phyloP scores from a whole-genome alignment of 2,888 invertebrate species.

The Pseudolycoriella hygida region DNA sequence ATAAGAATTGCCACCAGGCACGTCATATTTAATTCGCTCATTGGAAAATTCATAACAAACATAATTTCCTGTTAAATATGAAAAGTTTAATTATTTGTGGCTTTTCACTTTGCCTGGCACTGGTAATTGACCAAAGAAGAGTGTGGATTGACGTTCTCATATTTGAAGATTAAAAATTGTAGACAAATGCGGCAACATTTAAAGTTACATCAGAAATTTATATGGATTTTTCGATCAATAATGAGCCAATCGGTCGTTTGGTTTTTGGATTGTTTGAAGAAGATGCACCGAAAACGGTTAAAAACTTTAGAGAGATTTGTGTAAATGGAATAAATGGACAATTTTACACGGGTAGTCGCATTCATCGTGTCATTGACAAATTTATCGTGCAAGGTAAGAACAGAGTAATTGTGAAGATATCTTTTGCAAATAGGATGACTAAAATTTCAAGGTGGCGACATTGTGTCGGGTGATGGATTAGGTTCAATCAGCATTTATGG shows the following conservation, averaged over 20 bases:
- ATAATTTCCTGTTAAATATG: too few relatives aligned
- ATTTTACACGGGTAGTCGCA: slow-evolving; percentile 59
- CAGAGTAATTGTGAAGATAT: too few relatives aligned
- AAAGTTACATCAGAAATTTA: slow-evolving; percentile 66
- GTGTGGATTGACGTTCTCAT: too few relatives aligned
- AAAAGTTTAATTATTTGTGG: too few relatives aligned
- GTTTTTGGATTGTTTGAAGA: slow-evolving; percentile 82
- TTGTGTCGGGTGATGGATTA: slow-evolving; percentile 60
- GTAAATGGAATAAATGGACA: slow-evolving; percentile 54
- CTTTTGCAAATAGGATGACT: too few relatives aligned
- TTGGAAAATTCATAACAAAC: too few relatives aligned
- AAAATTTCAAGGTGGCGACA: slow-evolving; percentile 53
- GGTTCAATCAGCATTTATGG: slow-evolving; percentile 80
- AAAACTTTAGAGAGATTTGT: slow-evolving; percentile 73
- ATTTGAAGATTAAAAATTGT: too few relatives aligned
- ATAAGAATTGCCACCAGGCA: too few relatives aligned
- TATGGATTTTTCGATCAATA: slow-evolving; percentile 61
- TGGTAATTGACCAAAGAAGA: too few relatives aligned
- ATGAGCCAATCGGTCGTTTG: slow-evolving; percentile 53
- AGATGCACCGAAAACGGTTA: slow-evolving; percentile 64
- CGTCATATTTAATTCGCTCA: too few relatives aligned
- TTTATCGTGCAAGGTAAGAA: slow-evolving; percentile 79
- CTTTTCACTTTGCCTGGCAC: too few relatives aligned
- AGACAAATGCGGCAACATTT: slow-evolving; percentile 37
- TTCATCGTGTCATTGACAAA: slow-evolving; percentile 72